These are phyloP conservation scores for Tenthredo distinguenda DNA, from an alignment of 2,888 invertebrate genomes.

Conservation along the genomic window DNA sequence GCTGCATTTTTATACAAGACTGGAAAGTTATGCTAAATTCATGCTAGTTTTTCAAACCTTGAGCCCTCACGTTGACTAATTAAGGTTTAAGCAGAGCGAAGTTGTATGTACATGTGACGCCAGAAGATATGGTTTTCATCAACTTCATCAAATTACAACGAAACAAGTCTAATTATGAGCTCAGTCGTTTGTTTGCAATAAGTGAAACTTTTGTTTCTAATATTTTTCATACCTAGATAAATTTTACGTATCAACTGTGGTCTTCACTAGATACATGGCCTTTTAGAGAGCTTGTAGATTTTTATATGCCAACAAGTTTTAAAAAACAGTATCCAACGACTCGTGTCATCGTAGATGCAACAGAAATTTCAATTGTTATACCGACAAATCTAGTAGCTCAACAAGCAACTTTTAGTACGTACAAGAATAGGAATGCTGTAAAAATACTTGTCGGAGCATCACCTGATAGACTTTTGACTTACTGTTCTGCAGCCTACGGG, in stretches of 20 bases:
- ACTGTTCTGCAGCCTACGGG: conserved; percentile 58
- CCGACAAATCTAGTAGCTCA: conserved; percentile 57
- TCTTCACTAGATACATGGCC: background rate
- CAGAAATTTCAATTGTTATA: conserved; percentile 57
- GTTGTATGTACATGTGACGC: conserved; percentile 41
- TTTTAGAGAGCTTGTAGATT: background rate
- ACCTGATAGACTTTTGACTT: conserved; percentile 60
- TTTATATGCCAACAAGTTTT: background rate
- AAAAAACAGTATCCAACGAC: conserved; percentile 53
- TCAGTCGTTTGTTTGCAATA: conserved; percentile 56
- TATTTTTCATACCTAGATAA: conserved; percentile 59
- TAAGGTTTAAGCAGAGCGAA: conserved; percentile 48
- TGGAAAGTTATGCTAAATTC: conserved; percentile 55
- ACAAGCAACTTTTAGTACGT: conserved; percentile 61
- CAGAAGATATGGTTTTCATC: conserved; percentile 55
- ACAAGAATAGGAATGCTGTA: conserved; percentile 61
- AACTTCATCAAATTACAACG: conserved; percentile 57
- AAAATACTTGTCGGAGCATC: conserved; percentile 59
- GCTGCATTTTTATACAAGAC: conserved; percentile 55
- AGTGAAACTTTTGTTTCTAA: conserved; percentile 55
- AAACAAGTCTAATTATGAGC: conserved; percentile 55
- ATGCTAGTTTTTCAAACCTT: conserved; percentile 52
- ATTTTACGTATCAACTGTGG: conserved; percentile 52
- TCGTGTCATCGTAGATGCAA: conserved; percentile 59
- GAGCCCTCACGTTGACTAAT: conserved; percentile 34